Percentiles rank a stretch among this genome's conserved stretches.
phyloP scores from a whole-genome alignment of 1,140 invertebrate species.

The Calosoma granatense region DNA sequence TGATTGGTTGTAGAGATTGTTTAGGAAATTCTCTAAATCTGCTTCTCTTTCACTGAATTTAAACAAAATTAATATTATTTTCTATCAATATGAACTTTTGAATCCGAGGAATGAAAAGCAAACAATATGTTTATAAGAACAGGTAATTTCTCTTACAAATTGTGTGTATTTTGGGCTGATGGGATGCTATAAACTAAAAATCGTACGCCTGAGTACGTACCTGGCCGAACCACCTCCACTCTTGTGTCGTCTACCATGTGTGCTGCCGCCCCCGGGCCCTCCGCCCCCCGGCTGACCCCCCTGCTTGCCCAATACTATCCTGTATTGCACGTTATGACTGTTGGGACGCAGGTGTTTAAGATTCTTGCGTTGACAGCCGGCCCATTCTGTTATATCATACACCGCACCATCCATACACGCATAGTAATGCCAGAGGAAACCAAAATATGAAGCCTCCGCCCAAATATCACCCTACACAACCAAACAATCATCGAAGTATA shows the following conservation, averaged over 20 bases:
- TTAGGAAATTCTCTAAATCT: constrained; percentile 32
- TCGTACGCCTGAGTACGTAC: too few species aligned
- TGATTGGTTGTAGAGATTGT: constrained; percentile 28
- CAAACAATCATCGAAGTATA: constrained; percentile 20
- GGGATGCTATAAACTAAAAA: too few species aligned
- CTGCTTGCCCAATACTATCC: constrained; percentile 67
- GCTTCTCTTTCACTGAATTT: constrained; percentile 13
- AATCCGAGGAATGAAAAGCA: not conserved
- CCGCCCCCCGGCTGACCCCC: constrained; percentile 19
- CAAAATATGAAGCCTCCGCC: constrained; percentile 82
- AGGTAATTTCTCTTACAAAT: too few species aligned
- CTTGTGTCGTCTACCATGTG: constrained; percentile 15
- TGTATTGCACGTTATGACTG: constrained; percentile 84
- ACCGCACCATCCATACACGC: constrained; percentile 93
- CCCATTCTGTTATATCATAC: constrained; percentile 94
- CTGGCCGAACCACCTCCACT: constrained; percentile 17
- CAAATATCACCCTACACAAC: constrained; percentile 77
- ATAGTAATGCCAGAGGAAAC: constrained; percentile 85
- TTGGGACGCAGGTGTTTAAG: constrained; percentile 72
- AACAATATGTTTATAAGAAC: too few species aligned
- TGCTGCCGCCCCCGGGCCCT: constrained; percentile 16
- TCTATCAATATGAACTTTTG: not conserved
- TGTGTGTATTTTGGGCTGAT: too few species aligned
- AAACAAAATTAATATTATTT: not conserved
- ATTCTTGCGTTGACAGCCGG: constrained; percentile 79